Evolutionary conservation across 1,140 invertebrate species (phyloP).

Genomic region (Rhyacophila brunnea): DNA sequence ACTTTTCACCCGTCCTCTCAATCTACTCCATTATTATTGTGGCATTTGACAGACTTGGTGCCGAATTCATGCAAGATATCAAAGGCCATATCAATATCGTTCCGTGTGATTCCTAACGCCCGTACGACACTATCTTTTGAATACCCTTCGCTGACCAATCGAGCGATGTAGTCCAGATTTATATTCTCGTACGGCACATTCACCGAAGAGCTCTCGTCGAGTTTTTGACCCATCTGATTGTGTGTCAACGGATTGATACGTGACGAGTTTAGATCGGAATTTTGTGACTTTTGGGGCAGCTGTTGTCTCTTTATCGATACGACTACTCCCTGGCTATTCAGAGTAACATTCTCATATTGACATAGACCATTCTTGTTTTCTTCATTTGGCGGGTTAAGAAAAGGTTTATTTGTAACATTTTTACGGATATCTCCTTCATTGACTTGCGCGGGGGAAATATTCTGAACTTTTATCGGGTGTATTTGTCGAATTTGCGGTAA

Average conservation of each 20-base stretch:
- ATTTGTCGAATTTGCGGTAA: too few relatives aligned
- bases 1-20: not conserved
- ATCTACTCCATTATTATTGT: slow-evolving; percentile 29
- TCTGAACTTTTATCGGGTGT: too few relatives aligned
- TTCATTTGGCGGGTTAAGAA: too few relatives aligned
- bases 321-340: slow-evolving; percentile 38
- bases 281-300: not conserved
- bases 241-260: slow-evolving; percentile 53
- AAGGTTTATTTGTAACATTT: too few relatives aligned
- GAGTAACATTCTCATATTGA: slow-evolving; percentile 49
- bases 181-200: slow-evolving; percentile 79
- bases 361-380: slow-evolving; percentile 16
- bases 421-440: too few relatives aligned
- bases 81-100: slow-evolving; percentile 92
- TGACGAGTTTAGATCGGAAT: not conserved
- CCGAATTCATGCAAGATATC: slow-evolving; percentile 93
- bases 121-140: slow-evolving; percentile 85
- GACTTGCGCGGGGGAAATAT: too few relatives aligned
- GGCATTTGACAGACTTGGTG: slow-evolving; percentile 38
- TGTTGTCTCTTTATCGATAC: slow-evolving; percentile 30
- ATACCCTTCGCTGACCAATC: slow-evolving; percentile 84
- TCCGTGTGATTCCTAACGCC: slow-evolving; percentile 85
- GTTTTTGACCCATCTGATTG: slow-evolving; percentile 50
- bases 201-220: slow-evolving; percentile 47
- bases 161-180: slow-evolving; percentile 87